Base-by-base conservation (phyloP, 1,140 invertebrate species). In the Capitella teleta region DNA sequence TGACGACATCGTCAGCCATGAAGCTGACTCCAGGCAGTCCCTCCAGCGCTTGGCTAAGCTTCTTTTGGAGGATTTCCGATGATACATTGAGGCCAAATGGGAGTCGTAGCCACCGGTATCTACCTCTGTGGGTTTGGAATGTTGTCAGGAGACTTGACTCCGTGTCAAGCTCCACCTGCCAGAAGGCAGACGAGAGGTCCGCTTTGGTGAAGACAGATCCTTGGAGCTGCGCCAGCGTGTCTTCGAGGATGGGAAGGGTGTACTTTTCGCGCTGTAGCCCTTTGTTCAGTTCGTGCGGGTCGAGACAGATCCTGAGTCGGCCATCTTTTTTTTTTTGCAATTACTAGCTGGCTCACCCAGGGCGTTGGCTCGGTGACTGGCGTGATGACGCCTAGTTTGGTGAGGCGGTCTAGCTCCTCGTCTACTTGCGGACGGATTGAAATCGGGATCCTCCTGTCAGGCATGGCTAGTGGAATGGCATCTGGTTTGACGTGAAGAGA, bases 1-100 rank as follows among this genome's bases (percentile, higher is more conserved):
- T 57, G 4, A 73, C 44, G 5, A 71, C 48, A 34, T 68, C 60
- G 51, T 74, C 72, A 52, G 71, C 67, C 18, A 71, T 57, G 51
- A 60, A 66, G 5, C 64, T 54, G 23, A 71, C 58, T 43, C 70
- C 63, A 23, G 53, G 36, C 10, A 74, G 54, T 25, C 60, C 60
- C n/a, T 43, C 59, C 51, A 41, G 68, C 57, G 66, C 61, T 49
- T 61, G 43, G 5, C 28, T 32, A 38, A 62, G 59, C 23, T 44
- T 38, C 46, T 55, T 54, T 48, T 70, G 62, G 55, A 71, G 74
- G 1, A 63, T 52, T 52, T 68, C 66, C 6, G 48, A 41, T 30
- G 32, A 32, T 12, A 54, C 55, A n/a, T 25, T 32, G 5, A 51
- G 14, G 5, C 59, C 57, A 40, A 59, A 60, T 19, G 57, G 59